These are phyloP conservation scores for Tragelaphus scriptus DNA, from an alignment of 2,113 vertebrate genomes.

Conservation along the genomic window DNA sequence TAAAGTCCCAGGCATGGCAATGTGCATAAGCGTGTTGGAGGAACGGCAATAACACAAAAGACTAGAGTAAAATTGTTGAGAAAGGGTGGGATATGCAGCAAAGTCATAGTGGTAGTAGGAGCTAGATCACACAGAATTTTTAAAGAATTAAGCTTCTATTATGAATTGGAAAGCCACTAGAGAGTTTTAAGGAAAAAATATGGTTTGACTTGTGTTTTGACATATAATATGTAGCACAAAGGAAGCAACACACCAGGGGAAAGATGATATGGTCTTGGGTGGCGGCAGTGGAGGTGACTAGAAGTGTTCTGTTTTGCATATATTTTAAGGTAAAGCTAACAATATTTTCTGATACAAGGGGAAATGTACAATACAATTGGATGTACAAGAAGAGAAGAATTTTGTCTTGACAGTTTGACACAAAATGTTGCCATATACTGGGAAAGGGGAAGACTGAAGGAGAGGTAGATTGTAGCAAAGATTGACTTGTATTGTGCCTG, in stretches of 20 bases:
- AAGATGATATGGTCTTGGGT: neutral
- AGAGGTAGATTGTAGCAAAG: neutral
- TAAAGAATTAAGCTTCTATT: neutral
- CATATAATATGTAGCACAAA: neutral
- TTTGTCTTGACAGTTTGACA: neutral
- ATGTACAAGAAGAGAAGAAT: neutral
- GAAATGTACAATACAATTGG: neutral
- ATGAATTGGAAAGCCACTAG: neutral
- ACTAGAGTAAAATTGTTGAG: neutral
- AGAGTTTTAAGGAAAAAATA: neutral
- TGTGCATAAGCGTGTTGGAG: neutral
- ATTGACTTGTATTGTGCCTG: neutral
- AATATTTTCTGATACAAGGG: neutral
- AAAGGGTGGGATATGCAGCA: rapidly evolving
- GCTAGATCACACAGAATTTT: neutral
- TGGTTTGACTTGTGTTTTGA: neutral
- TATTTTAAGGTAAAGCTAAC: neutral
- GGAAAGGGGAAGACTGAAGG: neutral
- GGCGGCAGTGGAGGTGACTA: neutral
- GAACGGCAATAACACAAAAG: neutral
- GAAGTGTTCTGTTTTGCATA: neutral
- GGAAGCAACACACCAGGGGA: neutral
- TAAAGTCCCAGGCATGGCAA: neutral
- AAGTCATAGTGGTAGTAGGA: neutral
- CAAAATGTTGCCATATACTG: neutral